Base-by-base conservation (phyloP, 2,797 vertebrate genomes). In the Syndactyla subalaris region DNA sequence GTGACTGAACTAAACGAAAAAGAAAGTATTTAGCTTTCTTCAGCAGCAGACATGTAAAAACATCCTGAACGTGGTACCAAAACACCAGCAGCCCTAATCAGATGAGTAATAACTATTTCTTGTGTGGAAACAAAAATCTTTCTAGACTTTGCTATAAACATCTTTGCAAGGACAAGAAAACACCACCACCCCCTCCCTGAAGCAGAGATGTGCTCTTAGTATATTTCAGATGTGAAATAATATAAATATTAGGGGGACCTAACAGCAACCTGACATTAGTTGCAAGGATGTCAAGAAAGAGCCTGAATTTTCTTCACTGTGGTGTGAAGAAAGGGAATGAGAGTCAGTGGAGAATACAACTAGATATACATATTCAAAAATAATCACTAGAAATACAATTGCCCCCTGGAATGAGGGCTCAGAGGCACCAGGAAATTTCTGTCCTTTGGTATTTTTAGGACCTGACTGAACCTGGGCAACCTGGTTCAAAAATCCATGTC, bases 1-100 rank as follows among this genome's bases (percentile, higher is more conserved):
- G 99, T 12, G 98, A 98, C 62, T 99, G 98, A 96, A 99, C 99
- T 99, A 97, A 58, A 92, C 16, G 18, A 43, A 91, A 66, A 81
- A 59, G 13, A 15, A 86, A 84, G 36, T 26, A 27, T 80, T 94
- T 63, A 91, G 49, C 24, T 51, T 78, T 55, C 65, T 43, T 63
- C 17, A 55, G 70, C 36, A 45, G 20, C 26, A 67, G 46, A 77
- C 20, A 9, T 21, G 5, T 9, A 65, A 65, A 88, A 61, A 45
- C 24, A 76, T 73, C 39, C 63, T 65, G 84, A 87, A 41, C 16
- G 2, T 18, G 36, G 30, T 30, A 82, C 30, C 15, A 26, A 55
- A 68, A 66, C 16, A 45, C 32, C 7, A 58, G 27, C 41, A 65
- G 54, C 34, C 78, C 36, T 54, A 15, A 72, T 46, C n/a, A 81